These are phyloP conservation scores for Zaprionus taronus DNA, from an alignment of 1,140 invertebrate genomes.

Conservation along the genomic window DNA sequence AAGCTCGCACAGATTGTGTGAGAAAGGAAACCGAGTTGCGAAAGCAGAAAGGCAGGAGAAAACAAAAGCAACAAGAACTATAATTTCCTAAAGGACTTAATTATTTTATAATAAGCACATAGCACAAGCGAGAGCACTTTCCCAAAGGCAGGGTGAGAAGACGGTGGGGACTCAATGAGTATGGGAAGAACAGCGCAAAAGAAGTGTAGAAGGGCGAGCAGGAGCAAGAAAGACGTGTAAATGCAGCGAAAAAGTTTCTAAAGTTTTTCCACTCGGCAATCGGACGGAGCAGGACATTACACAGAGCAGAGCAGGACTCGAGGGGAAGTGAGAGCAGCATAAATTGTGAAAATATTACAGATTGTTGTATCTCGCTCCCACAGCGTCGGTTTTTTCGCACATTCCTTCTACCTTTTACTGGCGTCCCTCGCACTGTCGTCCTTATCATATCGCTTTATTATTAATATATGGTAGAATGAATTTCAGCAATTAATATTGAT, in stretches of 20 bases:
- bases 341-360: constrained; percentile 72
- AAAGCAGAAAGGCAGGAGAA: constrained; percentile 44
- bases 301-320: constrained; percentile 12
- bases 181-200: neutral
- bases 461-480: constrained; percentile 49
- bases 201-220: constrained; percentile 31
- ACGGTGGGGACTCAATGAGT: neutral
- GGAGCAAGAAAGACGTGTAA: constrained; percentile 57
- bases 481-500: constrained; percentile 69
- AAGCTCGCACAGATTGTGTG: constrained; percentile 48
- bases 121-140: constrained; percentile 48
- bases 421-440: neutral
- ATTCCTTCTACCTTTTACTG: neutral
- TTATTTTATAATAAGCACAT: constrained; percentile 82
- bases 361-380: constrained; percentile 53
- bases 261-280: constrained; percentile 65
- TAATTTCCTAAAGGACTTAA: constrained; percentile 82
- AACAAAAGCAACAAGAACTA: constrained; percentile 64
- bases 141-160: constrained; percentile 24
- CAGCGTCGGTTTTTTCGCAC: constrained; percentile 3
- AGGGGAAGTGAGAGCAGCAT: constrained; percentile 38
- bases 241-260: constrained; percentile 72
- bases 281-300: constrained; percentile 43
- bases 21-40: constrained; percentile 30
- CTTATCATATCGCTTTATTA: constrained; percentile 46